These are phyloP conservation scores for Cephalopachus bancanus DNA, from an alignment of 2,797 vertebrate genomes.

Conservation along the genomic window DNA sequence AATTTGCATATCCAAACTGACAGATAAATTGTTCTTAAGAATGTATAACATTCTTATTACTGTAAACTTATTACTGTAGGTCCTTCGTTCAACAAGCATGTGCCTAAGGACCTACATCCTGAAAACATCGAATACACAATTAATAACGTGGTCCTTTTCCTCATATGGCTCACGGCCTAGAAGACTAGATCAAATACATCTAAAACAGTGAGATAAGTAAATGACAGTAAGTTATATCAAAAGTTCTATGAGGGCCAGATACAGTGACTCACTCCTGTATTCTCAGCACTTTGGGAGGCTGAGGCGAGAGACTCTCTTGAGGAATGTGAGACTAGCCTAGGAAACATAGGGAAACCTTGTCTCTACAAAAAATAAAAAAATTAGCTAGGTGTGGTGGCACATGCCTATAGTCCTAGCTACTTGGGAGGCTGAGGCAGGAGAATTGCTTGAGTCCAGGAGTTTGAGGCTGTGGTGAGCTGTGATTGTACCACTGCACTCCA, in stretches of 20 bases:
- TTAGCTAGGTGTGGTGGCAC: neutral
- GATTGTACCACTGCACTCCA: no score
- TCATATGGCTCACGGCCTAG: constrained; percentile 23
- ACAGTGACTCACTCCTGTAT: neutral
- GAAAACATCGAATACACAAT: constrained; percentile 47
- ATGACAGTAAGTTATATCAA: constrained; percentile 13
- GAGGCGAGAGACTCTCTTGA: neutral
- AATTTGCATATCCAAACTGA: neutral
- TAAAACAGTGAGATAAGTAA: constrained; percentile 59
- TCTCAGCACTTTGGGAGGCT: neutral
- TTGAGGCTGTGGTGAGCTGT: no score
- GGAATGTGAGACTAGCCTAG: neutral
- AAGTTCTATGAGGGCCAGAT: neutral
- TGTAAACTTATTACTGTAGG: neutral
- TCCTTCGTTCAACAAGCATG: neutral
- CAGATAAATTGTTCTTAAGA: neutral
- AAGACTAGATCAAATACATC: constrained; percentile 33
- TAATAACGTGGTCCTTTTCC: constrained; percentile 40
- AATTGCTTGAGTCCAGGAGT: neutral
- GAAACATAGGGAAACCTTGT: neutral
- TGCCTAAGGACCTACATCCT: neutral
- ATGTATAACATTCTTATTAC: constrained; percentile 30
- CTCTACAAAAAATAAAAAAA: neutral
- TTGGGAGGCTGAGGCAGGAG: neutral
- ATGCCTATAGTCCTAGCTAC: neutral